These are phyloP conservation scores for Hartigia nigra DNA, from an alignment of 2,888 invertebrate genomes.

Conservation along the genomic window DNA sequence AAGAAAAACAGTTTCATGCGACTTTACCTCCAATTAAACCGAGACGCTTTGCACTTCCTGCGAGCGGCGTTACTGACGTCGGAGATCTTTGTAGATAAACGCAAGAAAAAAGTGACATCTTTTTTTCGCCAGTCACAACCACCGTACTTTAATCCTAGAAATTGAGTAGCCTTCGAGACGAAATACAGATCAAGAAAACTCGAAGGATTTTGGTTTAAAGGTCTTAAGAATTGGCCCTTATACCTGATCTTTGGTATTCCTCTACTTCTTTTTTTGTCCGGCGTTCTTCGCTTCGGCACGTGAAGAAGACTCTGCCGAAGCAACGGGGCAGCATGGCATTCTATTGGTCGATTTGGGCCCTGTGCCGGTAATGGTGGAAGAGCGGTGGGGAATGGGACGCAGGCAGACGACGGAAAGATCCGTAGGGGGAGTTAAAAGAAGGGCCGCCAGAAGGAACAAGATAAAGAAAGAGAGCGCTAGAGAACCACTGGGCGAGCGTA, in stretches of 20 bases:
- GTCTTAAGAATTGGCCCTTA: constrained; percentile 48
- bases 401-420: neutral
- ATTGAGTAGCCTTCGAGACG: neutral
- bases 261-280: constrained; percentile 52
- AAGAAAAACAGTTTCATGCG: neutral
- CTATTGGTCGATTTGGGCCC: neutral
- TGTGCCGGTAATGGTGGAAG: neutral
- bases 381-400: too few relatives aligned
- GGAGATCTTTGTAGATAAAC: too few relatives aligned
- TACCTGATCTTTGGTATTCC: constrained; percentile 36
- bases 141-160: neutral
- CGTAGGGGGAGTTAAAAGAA: constrained; percentile 10
- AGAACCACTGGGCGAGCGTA: constrained; percentile 15
- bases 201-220: constrained; percentile 26
- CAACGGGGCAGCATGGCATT: neutral
- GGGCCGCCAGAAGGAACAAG: constrained; percentile 3
- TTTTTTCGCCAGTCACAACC: neutral
- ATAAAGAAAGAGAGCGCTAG: constrained; percentile 17
- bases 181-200: neutral
- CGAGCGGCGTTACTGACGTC: too few relatives aligned
- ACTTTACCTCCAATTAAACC: neutral
- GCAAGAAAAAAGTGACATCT: too few relatives aligned
- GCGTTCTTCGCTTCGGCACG: constrained; percentile 16
- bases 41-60: neutral
- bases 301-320: neutral